Evolutionary conservation across 2,797 vertebrate genomes (phyloP), one percentile per base, ranked within the genome.

Genomic region (Urophycis tenuis): DNA sequence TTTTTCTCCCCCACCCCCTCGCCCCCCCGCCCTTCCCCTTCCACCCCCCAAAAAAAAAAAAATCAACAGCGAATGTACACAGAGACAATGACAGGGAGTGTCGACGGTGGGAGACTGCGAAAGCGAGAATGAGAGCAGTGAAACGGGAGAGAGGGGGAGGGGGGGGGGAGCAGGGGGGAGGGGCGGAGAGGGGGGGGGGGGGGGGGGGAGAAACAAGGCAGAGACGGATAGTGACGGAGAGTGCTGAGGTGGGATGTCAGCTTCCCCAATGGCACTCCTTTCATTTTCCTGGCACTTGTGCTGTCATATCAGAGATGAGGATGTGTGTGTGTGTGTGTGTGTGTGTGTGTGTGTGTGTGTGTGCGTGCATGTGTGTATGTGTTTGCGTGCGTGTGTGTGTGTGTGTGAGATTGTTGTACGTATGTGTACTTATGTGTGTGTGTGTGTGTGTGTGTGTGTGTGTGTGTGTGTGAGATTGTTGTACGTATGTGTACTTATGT

Each of bases 31-130:
- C n/a, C n/a, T n/a, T n/a, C n/a, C n/a, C n/a, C n/a, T n/a, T n/a
- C n/a, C n/a, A n/a, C n/a, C n/a, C n/a, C n/a, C n/a, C n/a, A n/a
- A n/a, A n/a, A n/a, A 12, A 41, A 22, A 60, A 22, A 53, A 45
- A 53, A 53, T 22, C 45, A 53, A 53, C 17, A 53, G 45, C 19
- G 19, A 53, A 53, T 53, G 45, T 53, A 53, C 45, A 60, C 81
- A 85, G 79, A 88, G 86, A 77, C 83, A 81, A 30, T 83, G 84
- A 41, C 85, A 81, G 81, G 74, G 81, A 89, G 85, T 83, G 81
- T 79, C 36, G 10, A 35, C 60, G 33, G 73, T 33, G 69, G 3
- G 14, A 77, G 80, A 86, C 85, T 81, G 80, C 74, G 76, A 85
- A 25, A 60, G 84, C 80, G 88, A 89, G 80, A 81, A 80, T 90